A percentile compares a stretch with the other conserved stretches of the same genome.
Evolutionary conservation across 2,888 invertebrate genomes (phyloP).

Genomic region (Eurytoma californica): DNA sequence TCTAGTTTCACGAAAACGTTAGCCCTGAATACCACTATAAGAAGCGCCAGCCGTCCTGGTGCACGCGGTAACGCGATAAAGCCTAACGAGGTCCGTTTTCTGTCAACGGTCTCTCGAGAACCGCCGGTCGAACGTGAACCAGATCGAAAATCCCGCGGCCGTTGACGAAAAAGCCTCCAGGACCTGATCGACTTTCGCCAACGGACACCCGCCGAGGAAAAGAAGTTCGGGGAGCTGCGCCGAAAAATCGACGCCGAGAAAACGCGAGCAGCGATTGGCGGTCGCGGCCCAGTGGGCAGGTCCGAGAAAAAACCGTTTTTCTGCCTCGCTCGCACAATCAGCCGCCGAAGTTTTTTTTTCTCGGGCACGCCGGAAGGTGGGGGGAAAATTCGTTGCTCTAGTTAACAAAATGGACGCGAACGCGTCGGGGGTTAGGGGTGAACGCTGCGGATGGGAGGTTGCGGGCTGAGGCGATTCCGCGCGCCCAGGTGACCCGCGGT

Average conservation of each 20-base stretch:
- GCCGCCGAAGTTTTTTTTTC: slow-evolving; percentile 3
- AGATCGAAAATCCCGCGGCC: slow-evolving; percentile 26
- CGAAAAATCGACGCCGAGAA: slow-evolving; percentile 31
- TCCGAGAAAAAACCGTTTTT: slow-evolving; percentile 48
- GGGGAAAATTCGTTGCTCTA: slow-evolving; percentile 64
- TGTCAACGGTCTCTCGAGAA: slow-evolving; percentile 35
- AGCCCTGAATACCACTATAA: too few species aligned
- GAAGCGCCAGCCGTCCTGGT: neutral
- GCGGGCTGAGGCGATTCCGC: neutral
- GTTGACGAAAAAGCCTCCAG: neutral
- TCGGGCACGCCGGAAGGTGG: slow-evolving; percentile 44
- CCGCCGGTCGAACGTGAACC: slow-evolving; percentile 24
- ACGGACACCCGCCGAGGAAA: slow-evolving; percentile 44
- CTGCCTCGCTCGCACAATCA: neutral
- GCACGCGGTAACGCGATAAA: slow-evolving; percentile 10
- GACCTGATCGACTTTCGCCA: slow-evolving; percentile 46
- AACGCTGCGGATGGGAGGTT: neutral
- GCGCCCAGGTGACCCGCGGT: slow-evolving; percentile 2
- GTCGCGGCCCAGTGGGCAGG: slow-evolving; percentile 30
- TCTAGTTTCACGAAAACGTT: too few species aligned
- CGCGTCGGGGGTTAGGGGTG: slow-evolving; percentile 8
- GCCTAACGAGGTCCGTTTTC: slow-evolving; percentile 36
- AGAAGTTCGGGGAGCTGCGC: slow-evolving; percentile 43
- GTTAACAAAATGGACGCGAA: slow-evolving; percentile 57
- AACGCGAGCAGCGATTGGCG: slow-evolving; percentile 31